Percentiles rank a stretch among this genome's conserved stretches.
phyloP scores from a whole-genome alignment of 2,888 invertebrate species.

The Xestoiulus laeticollis region DNA sequence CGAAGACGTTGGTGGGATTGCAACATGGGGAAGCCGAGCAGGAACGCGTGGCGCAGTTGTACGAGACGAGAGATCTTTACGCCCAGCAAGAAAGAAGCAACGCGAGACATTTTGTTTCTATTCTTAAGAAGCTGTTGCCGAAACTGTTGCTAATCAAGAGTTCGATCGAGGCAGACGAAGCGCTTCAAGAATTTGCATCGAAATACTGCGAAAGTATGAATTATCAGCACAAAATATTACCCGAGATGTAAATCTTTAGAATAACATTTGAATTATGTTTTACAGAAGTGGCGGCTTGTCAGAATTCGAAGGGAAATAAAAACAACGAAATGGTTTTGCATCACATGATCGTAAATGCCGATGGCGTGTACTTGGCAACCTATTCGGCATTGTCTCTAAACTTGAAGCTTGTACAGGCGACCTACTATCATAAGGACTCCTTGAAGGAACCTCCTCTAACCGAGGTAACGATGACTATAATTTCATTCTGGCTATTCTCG shows the following conservation, averaged over 20 bases:
- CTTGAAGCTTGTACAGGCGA: slow-evolving; percentile 78
- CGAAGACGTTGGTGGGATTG: slow-evolving; percentile 57
- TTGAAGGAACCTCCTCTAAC: slow-evolving; percentile 66
- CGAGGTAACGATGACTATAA: slow-evolving; percentile 64
- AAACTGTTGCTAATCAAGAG: slow-evolving; percentile 78
- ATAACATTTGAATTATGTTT: not conserved
- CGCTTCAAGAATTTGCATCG: slow-evolving; percentile 90
- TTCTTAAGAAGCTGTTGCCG: slow-evolving; percentile 78
- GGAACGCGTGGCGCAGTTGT: slow-evolving; percentile 58
- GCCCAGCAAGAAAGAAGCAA: slow-evolving; percentile 77
- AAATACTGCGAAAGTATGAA: slow-evolving; percentile 81
- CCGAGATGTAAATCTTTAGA: not conserved
- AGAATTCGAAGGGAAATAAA: not conserved
- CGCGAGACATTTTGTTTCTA: slow-evolving; percentile 83
- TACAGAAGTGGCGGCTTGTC: slow-evolving; percentile 54
- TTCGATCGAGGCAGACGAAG: slow-evolving; percentile 89
- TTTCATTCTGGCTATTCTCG: too few species aligned
- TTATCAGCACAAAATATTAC: not conserved
- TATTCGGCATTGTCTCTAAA: slow-evolving; percentile 85
- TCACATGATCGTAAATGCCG: slow-evolving; percentile 83
- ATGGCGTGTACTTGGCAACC: slow-evolving; percentile 91
- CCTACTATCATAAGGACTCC: slow-evolving; percentile 67
- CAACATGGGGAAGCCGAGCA: slow-evolving; percentile 57
- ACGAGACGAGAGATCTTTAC: slow-evolving; percentile 57
- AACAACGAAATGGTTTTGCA: slow-evolving; percentile 49